phyloP scores from a whole-genome alignment of 2,888 invertebrate species.

The Epirrita christyi region DNA sequence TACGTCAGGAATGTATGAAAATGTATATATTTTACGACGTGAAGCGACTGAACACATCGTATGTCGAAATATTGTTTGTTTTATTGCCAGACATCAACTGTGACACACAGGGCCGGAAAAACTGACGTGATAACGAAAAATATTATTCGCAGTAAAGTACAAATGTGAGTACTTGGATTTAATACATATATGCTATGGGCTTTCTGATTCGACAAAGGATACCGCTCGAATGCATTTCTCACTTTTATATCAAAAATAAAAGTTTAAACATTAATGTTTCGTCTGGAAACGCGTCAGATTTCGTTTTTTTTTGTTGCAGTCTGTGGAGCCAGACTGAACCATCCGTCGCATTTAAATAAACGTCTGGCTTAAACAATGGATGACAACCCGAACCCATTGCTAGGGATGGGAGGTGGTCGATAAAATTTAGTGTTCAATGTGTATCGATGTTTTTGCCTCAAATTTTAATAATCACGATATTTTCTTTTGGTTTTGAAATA shows the following conservation, averaged over 20 bases:
- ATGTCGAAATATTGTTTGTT: constrained; percentile 4
- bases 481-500: too few relatives aligned
- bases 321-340: constrained; percentile 55
- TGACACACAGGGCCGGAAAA: neutral
- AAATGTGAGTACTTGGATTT: too few relatives aligned
- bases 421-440: constrained; percentile 10
- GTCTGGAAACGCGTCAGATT: constrained; percentile 47
- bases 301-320: constrained; percentile 38
- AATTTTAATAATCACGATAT: too few relatives aligned
- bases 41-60: constrained; percentile 9
- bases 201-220: neutral
- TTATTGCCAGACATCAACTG: constrained; percentile 2
- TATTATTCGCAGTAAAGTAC: neutral
- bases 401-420: constrained; percentile 61
- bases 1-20: constrained; percentile 2
- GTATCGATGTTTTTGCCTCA: neutral
- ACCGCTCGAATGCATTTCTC: constrained; percentile 1
- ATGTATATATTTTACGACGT: constrained; percentile 17
- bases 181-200: too few relatives aligned
- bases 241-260: constrained; percentile 12
- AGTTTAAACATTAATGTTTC: constrained; percentile 26
- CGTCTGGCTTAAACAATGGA: constrained; percentile 78
- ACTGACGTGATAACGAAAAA: neutral
- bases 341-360: constrained; percentile 74
- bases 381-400: constrained; percentile 72